Conservation (phyloP, 2,888 invertebrate genomes). For the Stenurella melanura region DNA sequence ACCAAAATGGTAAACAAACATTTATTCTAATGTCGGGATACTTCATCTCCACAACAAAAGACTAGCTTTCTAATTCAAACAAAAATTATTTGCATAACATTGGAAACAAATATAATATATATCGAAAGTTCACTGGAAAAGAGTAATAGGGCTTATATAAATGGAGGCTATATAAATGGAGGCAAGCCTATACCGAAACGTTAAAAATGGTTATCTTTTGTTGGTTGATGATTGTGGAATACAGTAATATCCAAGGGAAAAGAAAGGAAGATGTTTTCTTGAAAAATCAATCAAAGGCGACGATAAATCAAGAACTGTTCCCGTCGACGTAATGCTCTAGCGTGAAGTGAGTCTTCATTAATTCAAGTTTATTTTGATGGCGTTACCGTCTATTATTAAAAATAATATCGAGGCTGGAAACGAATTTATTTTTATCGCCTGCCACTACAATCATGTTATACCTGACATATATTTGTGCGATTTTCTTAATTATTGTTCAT, state of each 20-base stretch:
- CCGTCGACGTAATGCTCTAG: slow-evolving; percentile 35
- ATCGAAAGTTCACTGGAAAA: slow-evolving; percentile 32
- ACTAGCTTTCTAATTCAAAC: slow-evolving; percentile 25
- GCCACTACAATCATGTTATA: too few relatives aligned
- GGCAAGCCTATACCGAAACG: slow-evolving; percentile 27
- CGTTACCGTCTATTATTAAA: slow-evolving; percentile 12
- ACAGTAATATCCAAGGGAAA: slow-evolving; percentile 19
- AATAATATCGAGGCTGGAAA: background rate
- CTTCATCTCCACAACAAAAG: slow-evolving; percentile 19
- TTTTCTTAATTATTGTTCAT: too few relatives aligned
- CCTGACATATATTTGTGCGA: too few relatives aligned
- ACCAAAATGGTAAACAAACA: slow-evolving; percentile 16
- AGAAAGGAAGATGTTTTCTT: slow-evolving; percentile 44
- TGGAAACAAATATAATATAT: slow-evolving; percentile 21
- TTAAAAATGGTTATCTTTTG: slow-evolving; percentile 49
- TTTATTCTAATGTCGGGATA: slow-evolving; percentile 4
- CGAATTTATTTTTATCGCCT: background rate
- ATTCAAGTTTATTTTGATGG: slow-evolving; percentile 53
- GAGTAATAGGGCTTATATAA: slow-evolving; percentile 37
- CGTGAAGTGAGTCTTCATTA: slow-evolving; percentile 46
- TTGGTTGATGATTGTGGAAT: slow-evolving; percentile 47
- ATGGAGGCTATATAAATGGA: slow-evolving; percentile 34
- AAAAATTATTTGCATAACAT: slow-evolving; percentile 28
- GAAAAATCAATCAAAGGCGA: slow-evolving; percentile 55
- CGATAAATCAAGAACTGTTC: slow-evolving; percentile 51